These are phyloP conservation scores for Lagodon rhomboides DNA, from an alignment of 2,797 vertebrate species.

Conservation along the genomic window DNA sequence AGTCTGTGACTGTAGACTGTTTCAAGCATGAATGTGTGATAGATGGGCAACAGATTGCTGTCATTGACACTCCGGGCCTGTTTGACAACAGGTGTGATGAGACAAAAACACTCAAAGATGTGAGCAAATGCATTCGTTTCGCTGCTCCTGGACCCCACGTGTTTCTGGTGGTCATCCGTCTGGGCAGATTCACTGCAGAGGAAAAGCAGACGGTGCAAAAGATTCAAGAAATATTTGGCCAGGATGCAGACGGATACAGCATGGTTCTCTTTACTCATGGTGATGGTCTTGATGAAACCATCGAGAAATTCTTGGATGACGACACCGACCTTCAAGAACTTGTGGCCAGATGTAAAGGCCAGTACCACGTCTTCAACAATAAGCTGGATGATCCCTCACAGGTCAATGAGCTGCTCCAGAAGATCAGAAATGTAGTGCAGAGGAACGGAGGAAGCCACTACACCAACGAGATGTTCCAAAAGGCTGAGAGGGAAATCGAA, in stretches of 20 bases:
- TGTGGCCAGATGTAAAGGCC: no score
- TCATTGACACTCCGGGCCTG: no score
- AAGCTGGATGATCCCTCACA: constrained; percentile 2
- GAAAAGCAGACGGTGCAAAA: background rate
- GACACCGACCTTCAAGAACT: background rate
- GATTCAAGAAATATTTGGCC: constrained; percentile 30
- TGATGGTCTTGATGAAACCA: background rate
- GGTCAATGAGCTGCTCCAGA: constrained; percentile 41
- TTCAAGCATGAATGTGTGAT: no score
- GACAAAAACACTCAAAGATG: no score
- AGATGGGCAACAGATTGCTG: no score
- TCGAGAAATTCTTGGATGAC: background rate
- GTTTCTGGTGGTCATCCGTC: constrained; percentile 20
- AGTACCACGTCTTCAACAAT: constrained; percentile 39
- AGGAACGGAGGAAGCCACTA: constrained; percentile 45
- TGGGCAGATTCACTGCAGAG: constrained; percentile 17
- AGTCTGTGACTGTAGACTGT: no score
- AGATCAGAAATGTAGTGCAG: constrained; percentile 24
- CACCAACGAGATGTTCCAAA: constrained; percentile 46
- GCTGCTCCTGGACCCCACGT: constrained; percentile 24
- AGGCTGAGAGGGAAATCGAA: background rate
- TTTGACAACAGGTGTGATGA: no score
- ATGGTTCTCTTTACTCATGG: constrained; percentile 43
- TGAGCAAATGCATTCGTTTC: no score
- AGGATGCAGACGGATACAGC: constrained; percentile 31